Base-by-base conservation (phyloP, 2,888 invertebrate species). In the Caenorhabditis sp. region DNA sequence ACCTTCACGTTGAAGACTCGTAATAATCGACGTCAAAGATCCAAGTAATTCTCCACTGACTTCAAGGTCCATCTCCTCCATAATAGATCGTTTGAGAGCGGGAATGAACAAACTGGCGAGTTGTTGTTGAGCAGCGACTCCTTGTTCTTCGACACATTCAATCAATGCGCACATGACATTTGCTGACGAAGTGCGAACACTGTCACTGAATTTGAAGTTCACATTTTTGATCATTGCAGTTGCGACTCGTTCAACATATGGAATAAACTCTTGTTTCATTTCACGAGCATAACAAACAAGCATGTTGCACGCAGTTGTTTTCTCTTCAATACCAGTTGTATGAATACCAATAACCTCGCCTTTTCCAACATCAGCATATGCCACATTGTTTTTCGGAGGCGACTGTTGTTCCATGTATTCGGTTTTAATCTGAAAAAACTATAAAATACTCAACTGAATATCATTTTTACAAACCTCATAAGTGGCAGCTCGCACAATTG, bases 231-330 rank as follows among this genome's bases (percentile, higher is more conserved):
- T 87, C 89, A 90, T 89, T 63, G 90, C 84, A 58, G 88, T 86
- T 24, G 89, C 88, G 3, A 90, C 89, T 70, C 89, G 92, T 88
- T 94, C 94, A 3, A 93, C 92, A 86, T 90, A 93, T 86, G 89
- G 92, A 86, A 87, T 92, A 91, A 94, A 84, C 0, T 80, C 74
- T 21, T 66, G 69, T 88, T 95, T 95, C 66, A 96, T 90, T 88
- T 96, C 95, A 36, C 94, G 91, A 0, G 95, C 95, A 87, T 95
- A 96, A 88, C 95, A 95, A 10, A 95, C 95, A 65, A 96, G 90
- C 95, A 96, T 96, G 89, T 95, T 94, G 88, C 95, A 96, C 0
- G 96, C 96, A 1, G 95, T 94, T 0, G 95, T 94, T 88, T 96
- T 97, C 88, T 97, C 95, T 89, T 97, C 96, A 67, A 96, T 90